Conservation (phyloP, 2,797 vertebrate genomes). For the Florisuga fusca region DNA sequence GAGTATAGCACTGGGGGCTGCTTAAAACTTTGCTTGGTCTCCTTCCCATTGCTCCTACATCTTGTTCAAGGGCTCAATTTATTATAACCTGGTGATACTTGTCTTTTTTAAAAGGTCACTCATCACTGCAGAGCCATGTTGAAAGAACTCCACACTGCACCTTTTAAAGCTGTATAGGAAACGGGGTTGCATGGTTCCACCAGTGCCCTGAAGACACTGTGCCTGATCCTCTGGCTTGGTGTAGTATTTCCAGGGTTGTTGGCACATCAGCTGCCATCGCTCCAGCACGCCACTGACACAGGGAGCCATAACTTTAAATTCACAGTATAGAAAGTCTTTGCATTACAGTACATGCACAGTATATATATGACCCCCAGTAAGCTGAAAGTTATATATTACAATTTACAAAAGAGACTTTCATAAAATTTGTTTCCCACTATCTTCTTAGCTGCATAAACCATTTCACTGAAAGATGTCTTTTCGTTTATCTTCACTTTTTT, state of each 20-base stretch:
- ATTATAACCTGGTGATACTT: neutral
- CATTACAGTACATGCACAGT: neutral
- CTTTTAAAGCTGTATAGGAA: neutral
- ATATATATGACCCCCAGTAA: neutral
- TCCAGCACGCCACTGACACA: neutral
- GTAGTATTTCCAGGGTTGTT: neutral
- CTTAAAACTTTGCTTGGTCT: neutral
- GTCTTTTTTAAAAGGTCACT: neutral
- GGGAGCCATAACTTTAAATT: neutral
- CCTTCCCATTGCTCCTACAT: neutral
- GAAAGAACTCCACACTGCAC: neutral
- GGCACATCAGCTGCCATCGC: neutral
- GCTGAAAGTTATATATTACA: neutral
- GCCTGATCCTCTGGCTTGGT: neutral
- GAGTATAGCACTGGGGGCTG: rapidly evolving
- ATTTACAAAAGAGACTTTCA: neutral
- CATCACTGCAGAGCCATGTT: neutral
- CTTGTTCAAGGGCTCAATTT: neutral
- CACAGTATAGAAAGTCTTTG: neutral
- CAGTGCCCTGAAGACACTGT: rapidly evolving
- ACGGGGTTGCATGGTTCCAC: neutral
- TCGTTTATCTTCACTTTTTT: neutral
- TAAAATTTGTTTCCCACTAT: neutral
- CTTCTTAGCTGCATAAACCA: neutral
- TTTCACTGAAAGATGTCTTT: constrained; percentile 6